Conservation (phyloP, 2,888 invertebrate genomes). For the Heteromurus nitidus region DNA sequence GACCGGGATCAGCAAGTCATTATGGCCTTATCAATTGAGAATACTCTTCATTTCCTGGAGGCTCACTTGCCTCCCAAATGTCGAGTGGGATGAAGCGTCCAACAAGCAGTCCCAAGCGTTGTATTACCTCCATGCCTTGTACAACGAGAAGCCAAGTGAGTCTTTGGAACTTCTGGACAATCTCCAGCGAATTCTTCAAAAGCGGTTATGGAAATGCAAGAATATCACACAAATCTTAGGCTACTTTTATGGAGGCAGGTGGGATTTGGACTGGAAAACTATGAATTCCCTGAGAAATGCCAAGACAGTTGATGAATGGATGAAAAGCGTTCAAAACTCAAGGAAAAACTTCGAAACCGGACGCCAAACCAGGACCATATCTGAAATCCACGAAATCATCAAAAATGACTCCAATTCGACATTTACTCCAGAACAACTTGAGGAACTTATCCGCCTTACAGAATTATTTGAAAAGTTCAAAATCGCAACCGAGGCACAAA, state of each 20-base stretch:
- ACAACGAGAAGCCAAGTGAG: constrained; percentile 4
- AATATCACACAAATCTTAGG: not conserved
- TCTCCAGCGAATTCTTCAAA: not conserved
- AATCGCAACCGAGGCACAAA: too few relatives aligned
- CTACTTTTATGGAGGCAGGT: constrained; percentile 18
- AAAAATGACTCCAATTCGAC: constrained; percentile 5
- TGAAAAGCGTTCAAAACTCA: not conserved
- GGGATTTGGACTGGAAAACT: not conserved
- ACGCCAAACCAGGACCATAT: not conserved
- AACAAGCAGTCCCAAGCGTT: constrained; percentile 8
- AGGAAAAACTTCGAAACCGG: not conserved
- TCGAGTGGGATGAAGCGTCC: not conserved
- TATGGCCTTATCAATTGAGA: not conserved
- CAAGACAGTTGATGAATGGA: not conserved
- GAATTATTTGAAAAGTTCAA: too few relatives aligned
- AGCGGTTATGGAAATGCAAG: not conserved
- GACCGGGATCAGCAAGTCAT: not conserved
- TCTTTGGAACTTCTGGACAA: not conserved
- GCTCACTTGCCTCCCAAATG: not conserved
- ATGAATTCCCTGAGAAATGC: not conserved
- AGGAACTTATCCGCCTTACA: too few relatives aligned
- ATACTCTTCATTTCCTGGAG: not conserved
- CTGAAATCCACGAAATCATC: constrained; percentile 4
- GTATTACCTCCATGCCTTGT: constrained; percentile 5
- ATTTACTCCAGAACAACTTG: not conserved